These are phyloP conservation scores for Actenoides lindsayi DNA, from an alignment of 2,113 vertebrate genomes.

Conservation along the genomic window DNA sequence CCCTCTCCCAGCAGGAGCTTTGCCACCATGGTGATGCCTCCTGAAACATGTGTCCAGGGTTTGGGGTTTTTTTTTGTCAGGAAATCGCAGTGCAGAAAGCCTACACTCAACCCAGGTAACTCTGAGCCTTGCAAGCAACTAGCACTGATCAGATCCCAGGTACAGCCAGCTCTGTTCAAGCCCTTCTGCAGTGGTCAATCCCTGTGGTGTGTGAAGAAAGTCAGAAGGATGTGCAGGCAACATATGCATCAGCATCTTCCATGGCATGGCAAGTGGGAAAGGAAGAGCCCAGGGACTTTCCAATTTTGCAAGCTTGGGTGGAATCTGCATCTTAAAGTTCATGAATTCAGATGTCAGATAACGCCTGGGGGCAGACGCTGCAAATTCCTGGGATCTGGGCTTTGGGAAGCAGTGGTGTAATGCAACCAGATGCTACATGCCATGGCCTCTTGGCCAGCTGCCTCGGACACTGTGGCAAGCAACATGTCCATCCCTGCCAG, in stretches of 20 bases:
- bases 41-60: not conserved
- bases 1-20: not conserved
- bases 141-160: not conserved
- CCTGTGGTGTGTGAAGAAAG: not conserved
- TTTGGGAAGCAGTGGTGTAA: not conserved
- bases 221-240: not conserved
- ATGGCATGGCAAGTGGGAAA: not conserved
- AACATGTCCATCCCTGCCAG: not conserved
- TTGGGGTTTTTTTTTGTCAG: no score
- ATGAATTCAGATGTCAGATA: not conserved
- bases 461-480: not conserved
- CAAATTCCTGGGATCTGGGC: not conserved
- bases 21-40: not conserved
- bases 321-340: not conserved
- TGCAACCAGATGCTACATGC: not conserved
- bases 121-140: not conserved
- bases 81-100: not conserved
- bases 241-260: not conserved
- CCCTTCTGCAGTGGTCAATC: not conserved
- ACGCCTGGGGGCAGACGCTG: rapidly evolving
- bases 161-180: not conserved
- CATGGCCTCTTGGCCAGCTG: not conserved
- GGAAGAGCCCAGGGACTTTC: not conserved
- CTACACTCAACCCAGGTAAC: not conserved
- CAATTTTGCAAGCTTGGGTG: not conserved